A percentile compares a stretch with the other conserved stretches of the same genome.
phyloP scores from a whole-genome alignment of 2,888 invertebrate genomes.

The Eilema griseolum region DNA sequence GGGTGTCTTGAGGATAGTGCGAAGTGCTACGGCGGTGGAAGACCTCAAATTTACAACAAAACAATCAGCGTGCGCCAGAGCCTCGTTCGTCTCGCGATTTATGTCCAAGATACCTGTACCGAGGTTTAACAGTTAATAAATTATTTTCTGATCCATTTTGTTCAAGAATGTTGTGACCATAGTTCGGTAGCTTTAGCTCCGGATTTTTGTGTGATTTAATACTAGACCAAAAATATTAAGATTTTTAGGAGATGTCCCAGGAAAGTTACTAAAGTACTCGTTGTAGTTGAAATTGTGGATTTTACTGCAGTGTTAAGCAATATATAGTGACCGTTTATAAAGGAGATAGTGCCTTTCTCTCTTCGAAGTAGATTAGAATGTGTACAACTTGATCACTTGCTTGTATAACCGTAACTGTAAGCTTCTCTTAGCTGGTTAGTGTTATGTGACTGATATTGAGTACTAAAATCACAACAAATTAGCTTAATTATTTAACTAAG shows the following conservation, averaged over 20 bases:
- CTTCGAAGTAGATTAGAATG: constrained; percentile 24
- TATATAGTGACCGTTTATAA: constrained; percentile 18
- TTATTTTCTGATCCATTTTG: constrained; percentile 23
- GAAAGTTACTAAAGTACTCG: constrained; percentile 10
- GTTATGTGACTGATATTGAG: constrained; percentile 18
- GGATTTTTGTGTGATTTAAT: constrained; percentile 16
- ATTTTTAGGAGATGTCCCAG: constrained; percentile 15
- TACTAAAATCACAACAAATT: constrained; percentile 39
- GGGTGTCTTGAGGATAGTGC: too few relatives aligned
- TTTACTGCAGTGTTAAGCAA: constrained; percentile 17
- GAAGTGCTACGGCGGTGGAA: too few relatives aligned
- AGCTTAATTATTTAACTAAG: constrained; percentile 56
- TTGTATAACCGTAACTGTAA: constrained; percentile 17
- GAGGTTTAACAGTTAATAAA: constrained; percentile 37
- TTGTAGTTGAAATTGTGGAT: constrained; percentile 17
- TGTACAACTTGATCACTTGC: constrained; percentile 10
- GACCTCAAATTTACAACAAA: too few relatives aligned
- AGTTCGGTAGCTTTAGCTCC: constrained; percentile 7
- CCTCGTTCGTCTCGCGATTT: too few relatives aligned
- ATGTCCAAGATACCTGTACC: too few relatives aligned
- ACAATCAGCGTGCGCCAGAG: too few relatives aligned
- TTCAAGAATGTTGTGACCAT: constrained; percentile 9
- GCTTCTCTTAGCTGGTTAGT: constrained; percentile 12
- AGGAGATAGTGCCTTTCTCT: constrained; percentile 33
- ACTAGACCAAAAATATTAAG: constrained; percentile 33